phyloP scores from a whole-genome alignment of 2,888 invertebrate species.

The Protophormia terraenovae region DNA sequence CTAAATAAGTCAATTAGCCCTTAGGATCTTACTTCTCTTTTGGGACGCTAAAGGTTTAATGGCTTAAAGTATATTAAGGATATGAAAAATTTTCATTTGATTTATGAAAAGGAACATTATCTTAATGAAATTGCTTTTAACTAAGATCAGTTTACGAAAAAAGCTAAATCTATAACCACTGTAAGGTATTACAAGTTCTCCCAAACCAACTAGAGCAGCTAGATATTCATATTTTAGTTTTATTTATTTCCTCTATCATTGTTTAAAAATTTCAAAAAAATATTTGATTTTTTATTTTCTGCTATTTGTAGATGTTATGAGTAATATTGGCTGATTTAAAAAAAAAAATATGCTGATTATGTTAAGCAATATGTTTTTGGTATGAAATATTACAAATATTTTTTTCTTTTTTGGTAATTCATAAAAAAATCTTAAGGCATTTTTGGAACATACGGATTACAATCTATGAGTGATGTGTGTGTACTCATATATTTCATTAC shows the following conservation, averaged over 20 bases:
- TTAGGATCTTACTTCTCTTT: too few species aligned
- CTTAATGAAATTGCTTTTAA: too few species aligned
- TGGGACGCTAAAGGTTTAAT: too few species aligned
- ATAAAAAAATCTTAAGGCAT: background rate
- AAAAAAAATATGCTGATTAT: background rate
- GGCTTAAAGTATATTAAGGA: too few species aligned
- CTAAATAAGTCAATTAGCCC: too few species aligned
- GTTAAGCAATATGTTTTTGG: slow-evolving; percentile 19
- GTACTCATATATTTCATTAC: background rate
- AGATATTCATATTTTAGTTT: background rate
- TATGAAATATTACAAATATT: background rate
- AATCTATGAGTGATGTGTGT: background rate
- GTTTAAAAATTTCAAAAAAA: background rate
- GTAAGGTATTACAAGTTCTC: background rate
- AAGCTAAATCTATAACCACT: background rate
- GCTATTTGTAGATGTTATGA: background rate
- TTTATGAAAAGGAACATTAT: too few species aligned
- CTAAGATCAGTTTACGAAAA: too few species aligned
- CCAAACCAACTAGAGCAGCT: background rate
- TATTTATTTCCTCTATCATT: background rate
- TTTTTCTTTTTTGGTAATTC: background rate
- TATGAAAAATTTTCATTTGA: too few species aligned
- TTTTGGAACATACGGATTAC: background rate
- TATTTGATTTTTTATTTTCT: background rate
- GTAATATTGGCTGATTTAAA: slow-evolving; percentile 1